Percentiles rank a stretch among this genome's conserved stretches.
phyloP scores from a whole-genome alignment of 92 coral and sea anemone genomes.

The Heteractis magnifica region DNA sequence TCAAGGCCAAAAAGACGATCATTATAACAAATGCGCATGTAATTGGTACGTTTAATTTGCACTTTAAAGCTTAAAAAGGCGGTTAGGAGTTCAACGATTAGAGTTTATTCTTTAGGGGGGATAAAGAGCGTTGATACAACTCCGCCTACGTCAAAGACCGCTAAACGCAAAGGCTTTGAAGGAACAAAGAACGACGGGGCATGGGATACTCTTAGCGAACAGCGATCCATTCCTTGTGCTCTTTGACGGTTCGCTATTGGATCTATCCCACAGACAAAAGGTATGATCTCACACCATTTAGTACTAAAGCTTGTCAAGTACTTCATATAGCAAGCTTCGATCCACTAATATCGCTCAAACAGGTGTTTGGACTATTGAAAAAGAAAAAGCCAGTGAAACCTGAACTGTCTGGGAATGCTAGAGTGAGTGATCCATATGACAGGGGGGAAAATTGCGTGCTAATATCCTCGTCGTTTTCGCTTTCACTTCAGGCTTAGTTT shows the following conservation, averaged over 20 bases:
- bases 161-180: constrained; percentile 1
- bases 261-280: background rate
- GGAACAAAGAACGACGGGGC: background rate
- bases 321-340: background rate
- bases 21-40: background rate
- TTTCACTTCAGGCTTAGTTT: constrained; percentile 14
- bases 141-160: constrained; percentile 34
- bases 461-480: background rate
- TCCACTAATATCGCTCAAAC: background rate
- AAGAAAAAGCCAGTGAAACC: constrained; percentile 1
- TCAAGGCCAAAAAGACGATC: background rate
- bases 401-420: constrained; percentile 16
- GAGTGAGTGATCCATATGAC: constrained; percentile 1
- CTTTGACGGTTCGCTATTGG: constrained; percentile 8
- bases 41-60: background rate
- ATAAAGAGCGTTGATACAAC: constrained; percentile 15
- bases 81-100: constrained; percentile 7
- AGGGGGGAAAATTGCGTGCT: background rate
- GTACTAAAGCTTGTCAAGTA: background rate
- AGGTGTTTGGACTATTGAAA: constrained; percentile 16
- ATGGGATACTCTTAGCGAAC: background rate
- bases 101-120: constrained; percentile 9
- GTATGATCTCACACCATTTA: constrained; percentile 7
- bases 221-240: background rate
- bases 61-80: constrained; percentile 16